Percentiles rank a stretch among this genome's conserved stretches.
Evolutionary conservation across 92 coral and sea anemone species (phyloP).

Genomic region (Paramuricea clavata): DNA sequence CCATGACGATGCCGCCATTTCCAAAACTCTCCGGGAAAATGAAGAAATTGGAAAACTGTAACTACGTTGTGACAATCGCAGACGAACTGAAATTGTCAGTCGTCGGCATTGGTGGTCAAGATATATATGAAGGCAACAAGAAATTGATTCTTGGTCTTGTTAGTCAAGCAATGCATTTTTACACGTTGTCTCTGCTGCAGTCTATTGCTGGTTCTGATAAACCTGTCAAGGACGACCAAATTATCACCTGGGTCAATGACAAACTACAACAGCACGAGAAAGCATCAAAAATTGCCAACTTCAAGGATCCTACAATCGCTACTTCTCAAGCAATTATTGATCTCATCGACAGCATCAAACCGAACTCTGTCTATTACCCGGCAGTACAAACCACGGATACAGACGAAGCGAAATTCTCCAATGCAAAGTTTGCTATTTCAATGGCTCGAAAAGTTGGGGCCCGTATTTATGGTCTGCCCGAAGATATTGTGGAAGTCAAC

Average conservation of each 20-base stretch:
- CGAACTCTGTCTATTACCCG: conserved; percentile 78
- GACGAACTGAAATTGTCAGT: conserved; percentile 87
- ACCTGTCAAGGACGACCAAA: conserved; percentile 83
- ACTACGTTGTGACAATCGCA: conserved; percentile 82
- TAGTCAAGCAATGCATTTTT: conserved; percentile 97
- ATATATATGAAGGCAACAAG: conserved; percentile 79
- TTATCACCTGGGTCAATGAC: conserved; percentile 89
- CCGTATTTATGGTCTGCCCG: conserved; percentile 91
- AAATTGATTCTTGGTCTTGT: conserved; percentile 85
- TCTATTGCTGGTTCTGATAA: conserved; percentile 85
- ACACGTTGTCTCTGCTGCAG: conserved; percentile 88
- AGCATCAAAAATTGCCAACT: conserved; percentile 69
- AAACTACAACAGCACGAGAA: conserved; percentile 76
- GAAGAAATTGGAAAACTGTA: conserved; percentile 96
- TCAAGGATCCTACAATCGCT: conserved; percentile 82
- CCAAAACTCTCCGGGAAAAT: conserved; percentile 89
- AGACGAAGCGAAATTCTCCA: conserved; percentile 78
- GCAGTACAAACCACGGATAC: conserved; percentile 67
- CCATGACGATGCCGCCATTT: conserved; percentile 89
- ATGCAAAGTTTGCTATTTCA: conserved; percentile 97
- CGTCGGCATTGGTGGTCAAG: conserved; percentile 97
- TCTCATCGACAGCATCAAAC: conserved; percentile 91
- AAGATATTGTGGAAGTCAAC: conserved; percentile 94
- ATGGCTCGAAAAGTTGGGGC: conserved; percentile 98
- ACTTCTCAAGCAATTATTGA: conserved; percentile 79